A percentile compares a stretch with the other conserved stretches of the same genome.
phyloP scores from a whole-genome alignment of 2,113 vertebrate species.

The Pholis gunnellus region DNA sequence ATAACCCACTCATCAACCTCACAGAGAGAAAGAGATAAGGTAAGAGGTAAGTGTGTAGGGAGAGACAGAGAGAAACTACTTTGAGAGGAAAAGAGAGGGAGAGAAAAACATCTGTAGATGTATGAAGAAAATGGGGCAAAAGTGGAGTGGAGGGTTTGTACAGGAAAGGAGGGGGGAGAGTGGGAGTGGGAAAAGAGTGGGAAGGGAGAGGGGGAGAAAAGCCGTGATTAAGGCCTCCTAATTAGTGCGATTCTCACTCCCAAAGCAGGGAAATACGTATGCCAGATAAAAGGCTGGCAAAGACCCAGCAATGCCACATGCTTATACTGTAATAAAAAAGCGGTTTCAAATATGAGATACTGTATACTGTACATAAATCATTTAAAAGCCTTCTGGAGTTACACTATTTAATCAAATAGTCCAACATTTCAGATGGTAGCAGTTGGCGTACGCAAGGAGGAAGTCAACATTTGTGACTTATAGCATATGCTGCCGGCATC shows the following conservation, averaged over 20 bases:
- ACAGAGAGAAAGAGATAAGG: constrained; percentile 41
- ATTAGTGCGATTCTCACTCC: constrained; percentile 72
- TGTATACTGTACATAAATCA: constrained; percentile 18
- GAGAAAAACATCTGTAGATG: not conserved
- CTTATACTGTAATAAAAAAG: constrained; percentile 31
- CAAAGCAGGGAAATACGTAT: constrained; percentile 31
- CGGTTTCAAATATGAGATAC: constrained; percentile 17
- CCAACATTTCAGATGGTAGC: not conserved
- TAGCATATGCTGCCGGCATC: not conserved
- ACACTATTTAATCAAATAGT: constrained; percentile 5
- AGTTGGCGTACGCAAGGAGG: not conserved
- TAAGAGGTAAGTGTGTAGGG: not conserved
- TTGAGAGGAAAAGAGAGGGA: constrained; percentile 3
- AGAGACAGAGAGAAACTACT: constrained; percentile 23
- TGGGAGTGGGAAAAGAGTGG: constrained; percentile 53
- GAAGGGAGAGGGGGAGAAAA: constrained; percentile 42
- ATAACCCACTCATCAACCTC: constrained; percentile 49
- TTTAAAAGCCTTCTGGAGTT: constrained; percentile 2
- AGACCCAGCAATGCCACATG: constrained; percentile 29
- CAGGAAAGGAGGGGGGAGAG: not conserved
- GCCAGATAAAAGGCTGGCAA: constrained; percentile 27
- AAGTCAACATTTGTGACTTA: not conserved
- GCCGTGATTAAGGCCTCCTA: constrained; percentile 69
- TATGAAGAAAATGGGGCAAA: constrained; percentile 4
- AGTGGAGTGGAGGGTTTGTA: constrained; percentile 9